Percentiles rank a stretch among this genome's conserved stretches.
Evolutionary conservation across 1,140 invertebrate species (phyloP).

Genomic region (Drosophila auraria): DNA sequence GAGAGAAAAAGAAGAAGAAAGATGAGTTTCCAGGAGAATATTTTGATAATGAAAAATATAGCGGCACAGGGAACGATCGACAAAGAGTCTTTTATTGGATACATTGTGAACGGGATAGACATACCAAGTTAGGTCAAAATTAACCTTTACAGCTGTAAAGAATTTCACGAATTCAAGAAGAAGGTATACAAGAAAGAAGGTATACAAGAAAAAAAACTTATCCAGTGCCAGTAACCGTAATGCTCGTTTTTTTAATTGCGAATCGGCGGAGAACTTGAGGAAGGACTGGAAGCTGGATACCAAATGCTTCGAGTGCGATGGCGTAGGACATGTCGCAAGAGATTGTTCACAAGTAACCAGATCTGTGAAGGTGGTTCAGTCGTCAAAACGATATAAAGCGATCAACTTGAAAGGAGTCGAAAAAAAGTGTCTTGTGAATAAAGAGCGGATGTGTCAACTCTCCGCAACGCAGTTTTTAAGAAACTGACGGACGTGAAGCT

Average conservation of each 20-base stretch:
- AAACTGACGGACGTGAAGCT: neutral
- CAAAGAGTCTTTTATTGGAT: neutral
- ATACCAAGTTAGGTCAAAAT: neutral
- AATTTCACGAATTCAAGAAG: neutral
- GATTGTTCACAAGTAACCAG: neutral
- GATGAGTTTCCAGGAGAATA: neutral
- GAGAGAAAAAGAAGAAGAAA: no score
- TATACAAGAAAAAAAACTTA: no score
- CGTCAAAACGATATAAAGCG: neutral
- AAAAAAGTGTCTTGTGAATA: neutral
- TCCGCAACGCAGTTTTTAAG: neutral
- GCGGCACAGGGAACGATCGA: neutral
- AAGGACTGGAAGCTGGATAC: neutral
- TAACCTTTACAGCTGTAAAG: neutral
- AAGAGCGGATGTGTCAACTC: neutral
- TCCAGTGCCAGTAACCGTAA: no score
- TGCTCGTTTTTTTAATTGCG: no score
- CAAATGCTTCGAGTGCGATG: neutral
- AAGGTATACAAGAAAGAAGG: no score
- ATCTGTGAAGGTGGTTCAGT: neutral
- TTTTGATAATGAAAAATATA: neutral
- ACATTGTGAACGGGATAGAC: neutral
- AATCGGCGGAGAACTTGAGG: neutral
- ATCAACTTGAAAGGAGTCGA: no score
- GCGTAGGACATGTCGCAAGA: neutral